Percentiles rank a stretch among this genome's conserved stretches.
Evolutionary conservation across 2,113 vertebrate genomes (phyloP).

Genomic region (Apistogramma diplotaenia): DNA sequence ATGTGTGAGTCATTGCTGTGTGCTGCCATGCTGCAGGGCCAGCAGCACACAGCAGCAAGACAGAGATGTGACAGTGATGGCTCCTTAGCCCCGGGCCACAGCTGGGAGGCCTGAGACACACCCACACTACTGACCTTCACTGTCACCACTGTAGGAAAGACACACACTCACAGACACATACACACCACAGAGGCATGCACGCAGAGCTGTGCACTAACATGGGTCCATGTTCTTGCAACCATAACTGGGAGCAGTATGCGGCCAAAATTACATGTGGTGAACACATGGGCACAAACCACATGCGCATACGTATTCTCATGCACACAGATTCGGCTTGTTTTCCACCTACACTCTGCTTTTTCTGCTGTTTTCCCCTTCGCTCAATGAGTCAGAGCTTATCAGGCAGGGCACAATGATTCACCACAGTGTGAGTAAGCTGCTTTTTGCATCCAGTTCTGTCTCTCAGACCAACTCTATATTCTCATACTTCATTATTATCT

Average conservation of each 20-base stretch:
- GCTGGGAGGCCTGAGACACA: constrained; percentile 73
- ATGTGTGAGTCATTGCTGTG: constrained; percentile 48
- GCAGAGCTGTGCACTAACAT: background rate
- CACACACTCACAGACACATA: constrained; percentile 13
- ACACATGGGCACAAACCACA: constrained; percentile 5
- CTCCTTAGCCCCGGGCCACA: constrained; percentile 70
- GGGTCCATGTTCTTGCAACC: background rate
- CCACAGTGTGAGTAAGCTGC: constrained; percentile 66
- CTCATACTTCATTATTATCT: constrained; percentile 59
- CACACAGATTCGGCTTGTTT: constrained; percentile 12
- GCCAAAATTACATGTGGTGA: constrained; percentile 5
- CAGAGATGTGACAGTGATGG: constrained; percentile 78
- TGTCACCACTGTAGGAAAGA: constrained; percentile 65
- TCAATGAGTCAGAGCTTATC: constrained; percentile 69
- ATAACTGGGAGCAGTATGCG: background rate
- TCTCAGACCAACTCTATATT: constrained; percentile 50
- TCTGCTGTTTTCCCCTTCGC: constrained; percentile 36
- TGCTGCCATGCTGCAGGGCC: constrained; percentile 47
- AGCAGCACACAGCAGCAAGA: constrained; percentile 54
- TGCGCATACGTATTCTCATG: background rate
- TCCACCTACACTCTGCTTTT: constrained; percentile 34
- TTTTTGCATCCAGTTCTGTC: constrained; percentile 62
- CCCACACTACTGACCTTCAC: constrained; percentile 76
- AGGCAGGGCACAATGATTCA: constrained; percentile 66
- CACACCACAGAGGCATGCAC: background rate